Base-by-base conservation (phyloP, 2,113 vertebrate genomes). In the Theristicus caerulescens region DNA sequence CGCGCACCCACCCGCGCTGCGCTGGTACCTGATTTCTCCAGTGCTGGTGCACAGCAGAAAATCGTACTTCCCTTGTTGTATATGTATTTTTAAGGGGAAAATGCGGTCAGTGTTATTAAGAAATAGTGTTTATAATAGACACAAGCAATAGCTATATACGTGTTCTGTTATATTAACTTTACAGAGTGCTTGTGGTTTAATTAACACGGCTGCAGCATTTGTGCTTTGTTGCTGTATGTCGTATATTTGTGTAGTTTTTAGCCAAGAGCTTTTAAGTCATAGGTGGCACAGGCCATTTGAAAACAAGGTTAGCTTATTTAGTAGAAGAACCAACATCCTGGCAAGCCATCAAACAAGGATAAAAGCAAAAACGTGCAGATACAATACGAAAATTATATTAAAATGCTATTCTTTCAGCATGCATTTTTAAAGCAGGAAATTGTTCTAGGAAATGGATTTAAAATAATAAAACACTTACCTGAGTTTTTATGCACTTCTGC, bases 121-220 rank as follows among this genome's bases (percentile, higher is more conserved):
- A 34, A 61, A 2, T 18, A 2, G 4, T 4, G 16, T 32, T 91
- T 46, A 1, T 44, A 42, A 49, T 1, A 67, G 29, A 1, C 38
- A 4, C 13, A 11, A 4, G 14, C 21, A 32, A 4, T 9, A 32
- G 14, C 46, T 51, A 0, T 52, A 3, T 11, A 31, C 40, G 2
- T 7, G 5, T 9, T 0, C 10, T 16, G 24, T 14, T 82, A 0
- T 5, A 7, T 69, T 83, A 66, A 26, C 65, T 90, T 85, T 32
- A 15, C 8, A 25, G 31, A 10, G 5, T 10, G 16, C n/a, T 29
- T 47, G 44, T 32, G 52, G n/a, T 38, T 72, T n/a, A 31, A 13
- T 64, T 65, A 29, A 32, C 3, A 1, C 2, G 7, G 20, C 26
- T 69, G 31, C 21, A 5, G 62, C 24, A n/a, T 29, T 65, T 16